Evolutionary conservation across 2,797 vertebrate species (phyloP).

Genomic region (Hemibagrus guttatus): DNA sequence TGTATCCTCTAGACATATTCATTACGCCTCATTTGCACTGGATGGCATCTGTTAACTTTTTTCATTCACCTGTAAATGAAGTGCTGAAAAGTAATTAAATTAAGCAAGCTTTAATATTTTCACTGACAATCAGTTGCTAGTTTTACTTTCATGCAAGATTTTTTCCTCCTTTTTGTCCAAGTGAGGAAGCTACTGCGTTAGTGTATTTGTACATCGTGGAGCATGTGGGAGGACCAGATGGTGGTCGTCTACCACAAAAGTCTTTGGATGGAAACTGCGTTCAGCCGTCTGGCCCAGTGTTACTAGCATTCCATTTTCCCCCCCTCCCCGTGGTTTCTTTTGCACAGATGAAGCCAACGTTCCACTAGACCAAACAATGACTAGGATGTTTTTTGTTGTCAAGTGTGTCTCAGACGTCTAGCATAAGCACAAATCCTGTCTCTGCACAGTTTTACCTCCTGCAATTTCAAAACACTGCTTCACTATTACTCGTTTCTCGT

Average conservation of each 20-base stretch:
- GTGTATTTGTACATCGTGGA: not conserved
- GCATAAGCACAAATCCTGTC: slow-evolving; percentile 14
- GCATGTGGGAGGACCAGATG: slow-evolving; percentile 38
- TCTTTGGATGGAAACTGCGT: slow-evolving; percentile 31
- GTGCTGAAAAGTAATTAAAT: not conserved
- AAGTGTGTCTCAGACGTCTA: slow-evolving; percentile 15
- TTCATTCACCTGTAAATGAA: not conserved
- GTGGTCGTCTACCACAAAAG: slow-evolving; percentile 44
- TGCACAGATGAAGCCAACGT: slow-evolving; percentile 23
- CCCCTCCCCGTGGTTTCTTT: not conserved
- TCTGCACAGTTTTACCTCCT: not conserved
- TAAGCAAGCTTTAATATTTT: not conserved
- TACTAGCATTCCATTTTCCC: slow-evolving; percentile 23
- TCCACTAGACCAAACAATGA: slow-evolving; percentile 48
- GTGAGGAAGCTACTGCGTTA: slow-evolving; percentile 2
- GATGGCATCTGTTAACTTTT: not conserved
- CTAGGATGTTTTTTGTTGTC: slow-evolving; percentile 32
- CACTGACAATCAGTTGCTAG: not conserved
- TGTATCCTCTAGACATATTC: not conserved
- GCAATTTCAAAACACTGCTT: not conserved
- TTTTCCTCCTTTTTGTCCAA: not conserved
- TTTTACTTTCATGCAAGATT: not conserved
- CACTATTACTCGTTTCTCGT: not conserved
- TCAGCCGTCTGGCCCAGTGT: slow-evolving; percentile 32
- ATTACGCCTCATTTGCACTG: not conserved